These are phyloP conservation scores for Brassicogethes aeneus DNA, from an alignment of 2,888 invertebrate genomes.

Conservation along the genomic window DNA sequence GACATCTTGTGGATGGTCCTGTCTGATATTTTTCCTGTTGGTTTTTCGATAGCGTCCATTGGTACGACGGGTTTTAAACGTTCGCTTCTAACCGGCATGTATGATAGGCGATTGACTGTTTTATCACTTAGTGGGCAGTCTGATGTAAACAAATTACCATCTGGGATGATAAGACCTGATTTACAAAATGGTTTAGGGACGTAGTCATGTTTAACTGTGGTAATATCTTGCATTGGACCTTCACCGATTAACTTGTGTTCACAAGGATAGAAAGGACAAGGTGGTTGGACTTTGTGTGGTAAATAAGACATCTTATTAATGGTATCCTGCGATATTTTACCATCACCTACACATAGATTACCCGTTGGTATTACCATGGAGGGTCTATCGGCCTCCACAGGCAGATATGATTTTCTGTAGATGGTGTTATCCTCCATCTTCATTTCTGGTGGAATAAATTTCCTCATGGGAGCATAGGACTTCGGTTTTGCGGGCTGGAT, in stretches of 20 bases:
- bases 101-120: conserved; percentile 51
- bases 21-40: conserved; percentile 32
- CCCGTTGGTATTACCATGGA: conserved; percentile 34
- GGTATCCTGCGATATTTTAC: conserved; percentile 43
- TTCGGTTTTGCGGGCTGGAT: conserved; percentile 50
- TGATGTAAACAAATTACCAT: conserved; percentile 32
- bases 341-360: conserved; percentile 39
- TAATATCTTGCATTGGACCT: conserved; percentile 62
- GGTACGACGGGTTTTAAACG: conserved; percentile 33
- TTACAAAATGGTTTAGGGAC: conserved; percentile 52
- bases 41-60: conserved; percentile 25
- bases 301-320: conserved; percentile 48
- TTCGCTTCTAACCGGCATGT: conserved; percentile 40
- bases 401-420: conserved; percentile 56
- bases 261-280: conserved; percentile 50
- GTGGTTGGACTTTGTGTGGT: conserved; percentile 48
- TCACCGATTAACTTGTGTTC: conserved; percentile 54
- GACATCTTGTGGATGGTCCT: conserved; percentile 40
- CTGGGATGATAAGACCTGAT: conserved; percentile 38
- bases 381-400: conserved; percentile 37
- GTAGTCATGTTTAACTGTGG: conserved; percentile 66
- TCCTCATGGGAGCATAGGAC: conserved; percentile 48
- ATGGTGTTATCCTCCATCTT: conserved; percentile 54
- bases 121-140: conserved; percentile 40
- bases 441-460: conserved; percentile 49